A percentile compares a stretch with the other conserved stretches of the same genome.
Conservation (phyloP, 2,888 invertebrate species). For the Oithona nana region DNA sequence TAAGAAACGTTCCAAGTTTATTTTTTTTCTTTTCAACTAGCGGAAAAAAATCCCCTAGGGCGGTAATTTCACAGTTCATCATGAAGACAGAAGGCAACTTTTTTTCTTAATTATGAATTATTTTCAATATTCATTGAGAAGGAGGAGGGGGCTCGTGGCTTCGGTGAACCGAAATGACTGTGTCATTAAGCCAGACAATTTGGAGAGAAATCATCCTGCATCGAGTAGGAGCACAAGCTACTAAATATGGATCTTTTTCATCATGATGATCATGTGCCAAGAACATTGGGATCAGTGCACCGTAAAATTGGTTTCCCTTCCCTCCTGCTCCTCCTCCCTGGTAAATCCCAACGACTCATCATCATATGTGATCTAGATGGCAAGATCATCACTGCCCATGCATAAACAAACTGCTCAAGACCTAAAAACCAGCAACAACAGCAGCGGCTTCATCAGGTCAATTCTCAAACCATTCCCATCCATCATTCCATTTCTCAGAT, state of each 20-base stretch:
- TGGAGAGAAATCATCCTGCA: too few relatives aligned
- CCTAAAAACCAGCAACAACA: too few relatives aligned
- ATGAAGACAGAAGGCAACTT: not conserved
- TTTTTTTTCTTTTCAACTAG: too few relatives aligned
- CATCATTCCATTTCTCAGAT: too few relatives aligned
- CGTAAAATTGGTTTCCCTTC: not conserved
- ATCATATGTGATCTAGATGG: not conserved
- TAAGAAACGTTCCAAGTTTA: too few relatives aligned
- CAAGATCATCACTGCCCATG: not conserved
- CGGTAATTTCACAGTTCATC: too few relatives aligned
- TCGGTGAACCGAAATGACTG: too few relatives aligned
- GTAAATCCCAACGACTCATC: not conserved
- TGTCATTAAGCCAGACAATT: too few relatives aligned
- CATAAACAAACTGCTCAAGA: not conserved
- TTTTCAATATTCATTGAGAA: not conserved
- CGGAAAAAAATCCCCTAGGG: too few relatives aligned
- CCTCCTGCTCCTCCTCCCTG: not conserved
- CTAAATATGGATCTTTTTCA: not conserved
- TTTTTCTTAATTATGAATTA: not conserved
- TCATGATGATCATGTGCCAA: not conserved
- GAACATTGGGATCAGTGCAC: not conserved
- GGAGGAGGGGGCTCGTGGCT: not conserved
- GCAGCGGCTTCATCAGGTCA: too few relatives aligned
- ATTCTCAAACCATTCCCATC: too few relatives aligned
- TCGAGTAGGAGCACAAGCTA: too few relatives aligned